A percentile compares a stretch with the other conserved stretches of the same genome.
These are phyloP conservation scores for Brenthis daphne DNA, from an alignment of 2,888 invertebrate species.

Conservation along the genomic window DNA sequence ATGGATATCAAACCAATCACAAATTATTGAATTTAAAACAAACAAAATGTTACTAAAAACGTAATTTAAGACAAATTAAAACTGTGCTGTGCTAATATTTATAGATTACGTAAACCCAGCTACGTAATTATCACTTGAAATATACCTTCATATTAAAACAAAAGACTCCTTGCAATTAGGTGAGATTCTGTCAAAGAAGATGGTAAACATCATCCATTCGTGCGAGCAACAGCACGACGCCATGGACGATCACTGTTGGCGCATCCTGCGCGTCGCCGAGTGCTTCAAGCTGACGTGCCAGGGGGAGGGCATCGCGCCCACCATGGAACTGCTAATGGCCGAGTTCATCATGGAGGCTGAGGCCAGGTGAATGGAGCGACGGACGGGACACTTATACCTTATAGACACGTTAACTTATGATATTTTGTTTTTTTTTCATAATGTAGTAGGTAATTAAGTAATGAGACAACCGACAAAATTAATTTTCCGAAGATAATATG, in stretches of 20 bases:
- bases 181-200: slow-evolving; percentile 55
- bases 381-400: neutral
- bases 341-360: slow-evolving; percentile 71
- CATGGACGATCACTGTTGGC: slow-evolving; percentile 65
- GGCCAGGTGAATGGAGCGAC: slow-evolving; percentile 37
- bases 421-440: too few relatives aligned
- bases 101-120: too few relatives aligned
- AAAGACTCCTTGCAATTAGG: slow-evolving; percentile 46
- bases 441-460: too few relatives aligned
- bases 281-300: slow-evolving; percentile 64
- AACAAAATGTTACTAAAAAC: too few relatives aligned
- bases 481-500: too few relatives aligned
- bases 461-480: too few relatives aligned
- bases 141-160: neutral
- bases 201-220: slow-evolving; percentile 60
- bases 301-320: slow-evolving; percentile 57
- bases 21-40: too few relatives aligned
- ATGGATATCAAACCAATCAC: too few relatives aligned
- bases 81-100: too few relatives aligned
- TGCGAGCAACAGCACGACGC: slow-evolving; percentile 60
- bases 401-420: too few relatives aligned
- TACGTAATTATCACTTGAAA: neutral
- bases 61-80: too few relatives aligned
- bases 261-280: slow-evolving; percentile 65
- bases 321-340: slow-evolving; percentile 65